Base-by-base conservation (phyloP, 2,113 vertebrate genomes). In the Crotalus tigris region DNA sequence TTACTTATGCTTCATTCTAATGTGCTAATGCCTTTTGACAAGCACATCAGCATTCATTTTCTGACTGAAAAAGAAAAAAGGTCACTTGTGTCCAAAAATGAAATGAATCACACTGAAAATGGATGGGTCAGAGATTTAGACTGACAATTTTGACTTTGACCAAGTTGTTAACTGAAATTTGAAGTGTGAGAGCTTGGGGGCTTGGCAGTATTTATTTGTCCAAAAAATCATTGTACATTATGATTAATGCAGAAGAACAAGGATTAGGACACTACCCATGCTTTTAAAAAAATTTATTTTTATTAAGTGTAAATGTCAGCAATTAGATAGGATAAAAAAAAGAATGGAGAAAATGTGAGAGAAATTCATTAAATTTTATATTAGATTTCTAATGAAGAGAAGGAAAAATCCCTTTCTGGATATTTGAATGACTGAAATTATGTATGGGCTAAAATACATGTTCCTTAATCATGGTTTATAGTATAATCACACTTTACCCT, bases 1-100 rank as follows among this genome's bases (percentile, higher is more conserved):
- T n/a, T 55, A 17, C 33, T 86, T 86, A 86, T 51, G 19, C 23
- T n/a, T 91, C 13, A 39, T 81, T 91, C 53, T 46, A 46, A 55
- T 87, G 57, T 46, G 46, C 91, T 92, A 92, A 85, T 44, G 55
- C 64, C 69, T 92, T 64, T 58, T 94, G 93, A 94, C 57, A 92
- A 90, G 57, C 13, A 92, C 29, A 90, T 46, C 24, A 55, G 21
- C 39, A 75, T 91, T 69, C 89, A 49, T 95, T 90, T 53, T 94
- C 29, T 88, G 92, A 57, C 26, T 44, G 93, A 61, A 85, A 91
- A 9, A 92, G n/a, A 92, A 57, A 91, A 91, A 93, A 85, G 54
- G 90, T 93, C 54, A 46, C 17, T 61, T 85, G 59, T 91, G 44
- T 46, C 88, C 46, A n/a, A 39, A 69, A 92, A 88, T 33, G 21